phyloP scores from a whole-genome alignment of 1,140 invertebrate species.

The Drosophila obscura region DNA sequence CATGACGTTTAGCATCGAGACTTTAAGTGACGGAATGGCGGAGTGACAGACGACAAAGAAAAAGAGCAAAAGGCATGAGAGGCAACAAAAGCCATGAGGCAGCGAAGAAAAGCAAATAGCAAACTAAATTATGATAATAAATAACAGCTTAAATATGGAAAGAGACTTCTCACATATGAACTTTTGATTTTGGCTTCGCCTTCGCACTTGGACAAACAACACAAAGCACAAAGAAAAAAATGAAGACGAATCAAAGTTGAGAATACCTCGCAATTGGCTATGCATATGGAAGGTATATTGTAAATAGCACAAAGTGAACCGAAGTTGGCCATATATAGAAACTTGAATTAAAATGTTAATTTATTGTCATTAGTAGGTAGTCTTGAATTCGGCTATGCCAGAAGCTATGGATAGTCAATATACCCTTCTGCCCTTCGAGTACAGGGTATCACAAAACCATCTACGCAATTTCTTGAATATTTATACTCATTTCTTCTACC shows the following conservation, averaged over 20 bases:
- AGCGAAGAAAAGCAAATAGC: slow-evolving; percentile 18
- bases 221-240: no score
- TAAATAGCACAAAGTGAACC: no score
- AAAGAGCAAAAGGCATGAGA: slow-evolving; percentile 39
- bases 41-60: slow-evolving; percentile 23
- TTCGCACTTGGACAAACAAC: no score
- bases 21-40: slow-evolving; percentile 4
- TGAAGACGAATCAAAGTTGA: no score
- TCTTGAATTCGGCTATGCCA: no score
- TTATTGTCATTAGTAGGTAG: no score
- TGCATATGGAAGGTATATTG: no score
- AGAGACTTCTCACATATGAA: slow-evolving; percentile 36
- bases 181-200: slow-evolving; percentile 30
- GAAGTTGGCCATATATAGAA: no score
- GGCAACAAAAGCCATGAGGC: slow-evolving; percentile 14
- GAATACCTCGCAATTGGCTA: no score
- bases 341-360: no score
- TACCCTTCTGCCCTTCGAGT: no score
- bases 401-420: no score
- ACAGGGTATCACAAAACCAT: slow-evolving; percentile 4
- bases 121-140: slow-evolving; percentile 57
- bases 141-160: slow-evolving; percentile 39
- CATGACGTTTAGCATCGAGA: slow-evolving; percentile 48
- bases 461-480: slow-evolving; percentile 46
- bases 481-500: slow-evolving; percentile 28